Base-by-base conservation (phyloP, 2,797 vertebrate species). In the Carapus acus region DNA sequence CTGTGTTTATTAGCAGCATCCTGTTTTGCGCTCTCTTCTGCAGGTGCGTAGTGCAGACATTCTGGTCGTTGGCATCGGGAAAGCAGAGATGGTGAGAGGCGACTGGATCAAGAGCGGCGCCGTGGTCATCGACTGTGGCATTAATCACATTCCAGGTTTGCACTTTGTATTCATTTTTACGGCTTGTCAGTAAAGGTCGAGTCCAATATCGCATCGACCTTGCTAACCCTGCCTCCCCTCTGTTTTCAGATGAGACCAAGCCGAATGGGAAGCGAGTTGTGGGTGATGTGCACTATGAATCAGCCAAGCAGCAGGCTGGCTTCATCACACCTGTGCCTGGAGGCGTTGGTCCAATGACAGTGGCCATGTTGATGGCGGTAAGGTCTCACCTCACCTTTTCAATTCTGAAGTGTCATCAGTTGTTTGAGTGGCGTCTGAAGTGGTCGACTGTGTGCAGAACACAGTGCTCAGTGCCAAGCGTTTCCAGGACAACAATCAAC, bases 331-430 rank as follows among this genome's bases (percentile, higher is more conserved):
- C 96, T 0, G 96, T 99, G 14, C 96, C 96, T 1, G 96, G 96
- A 0, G 96, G 96, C 0, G 95, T 99, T 0, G 96, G 96, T 9
- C 96, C 96, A 20, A 98, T 99, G 96, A 99, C 96, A 0, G 96
- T 99, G 19, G 96, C 94, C 21, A 99, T 99, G 96, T 84, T 99
- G 21, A 99, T 99, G 96, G 87, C 90, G 88, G 96, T 98, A 78
- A 51, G 64, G 11, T 20, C 19, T n/a, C n/a, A n/a, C 16, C 17
- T 20, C 18, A 1, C 6, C 18, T 15, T n/a, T 46, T 20, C 11
- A 9, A 11, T 33, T 33, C 14, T 33, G 9, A 8, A 4, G 12
- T 33, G 9, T 9, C 6, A 33, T 33, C 27, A n/a, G n/a, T n/a
- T 33, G 9, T 33, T 33, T 33, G 8, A 4, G 12, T 33, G 9